These are phyloP conservation scores for Drosophila helvetica DNA, from an alignment of 2,888 invertebrate species.

Conservation along the genomic window DNA sequence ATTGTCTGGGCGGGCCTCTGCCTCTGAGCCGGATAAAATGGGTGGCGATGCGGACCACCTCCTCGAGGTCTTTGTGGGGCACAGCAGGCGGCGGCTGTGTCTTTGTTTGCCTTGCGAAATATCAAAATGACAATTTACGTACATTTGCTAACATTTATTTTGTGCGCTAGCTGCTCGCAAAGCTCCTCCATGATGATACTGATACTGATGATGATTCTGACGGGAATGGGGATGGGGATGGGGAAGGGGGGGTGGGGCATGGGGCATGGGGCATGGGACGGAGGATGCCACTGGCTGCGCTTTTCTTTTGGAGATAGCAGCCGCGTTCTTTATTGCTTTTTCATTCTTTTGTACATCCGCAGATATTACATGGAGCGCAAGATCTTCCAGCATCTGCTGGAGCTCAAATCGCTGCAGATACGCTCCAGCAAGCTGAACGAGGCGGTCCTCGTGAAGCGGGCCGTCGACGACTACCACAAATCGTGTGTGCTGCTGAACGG, in stretches of 20 bases:
- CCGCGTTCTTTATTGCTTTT: background rate
- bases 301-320: slow-evolving; percentile 8
- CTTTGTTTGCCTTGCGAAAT: slow-evolving; percentile 66
- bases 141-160: slow-evolving; percentile 70
- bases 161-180: slow-evolving; percentile 53
- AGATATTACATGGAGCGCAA: slow-evolving; percentile 96
- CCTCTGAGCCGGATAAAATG: background rate
- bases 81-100: slow-evolving; percentile 59
- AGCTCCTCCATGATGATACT: slow-evolving; percentile 1
- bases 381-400: slow-evolving; percentile 96
- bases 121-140: slow-evolving; percentile 77
- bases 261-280: background rate
- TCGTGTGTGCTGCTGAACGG: slow-evolving; percentile 88
- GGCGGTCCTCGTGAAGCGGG: slow-evolving; percentile 92
- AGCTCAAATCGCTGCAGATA: slow-evolving; percentile 95
- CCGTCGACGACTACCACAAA: slow-evolving; percentile 92
- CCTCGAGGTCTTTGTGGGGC: slow-evolving; percentile 10
- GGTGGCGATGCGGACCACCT: background rate
- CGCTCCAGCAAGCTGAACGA: slow-evolving; percentile 95
- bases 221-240: slow-evolving; percentile 14
- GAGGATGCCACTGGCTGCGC: slow-evolving; percentile 18
- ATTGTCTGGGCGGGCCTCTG: slow-evolving; percentile 32
- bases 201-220: slow-evolving; percentile 12
- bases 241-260: slow-evolving; percentile 3
- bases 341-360: slow-evolving; percentile 59